Percentiles rank a stretch among this genome's conserved stretches.
phyloP scores from a whole-genome alignment of 2,888 invertebrate genomes.

The Drosophila diplacantha region DNA sequence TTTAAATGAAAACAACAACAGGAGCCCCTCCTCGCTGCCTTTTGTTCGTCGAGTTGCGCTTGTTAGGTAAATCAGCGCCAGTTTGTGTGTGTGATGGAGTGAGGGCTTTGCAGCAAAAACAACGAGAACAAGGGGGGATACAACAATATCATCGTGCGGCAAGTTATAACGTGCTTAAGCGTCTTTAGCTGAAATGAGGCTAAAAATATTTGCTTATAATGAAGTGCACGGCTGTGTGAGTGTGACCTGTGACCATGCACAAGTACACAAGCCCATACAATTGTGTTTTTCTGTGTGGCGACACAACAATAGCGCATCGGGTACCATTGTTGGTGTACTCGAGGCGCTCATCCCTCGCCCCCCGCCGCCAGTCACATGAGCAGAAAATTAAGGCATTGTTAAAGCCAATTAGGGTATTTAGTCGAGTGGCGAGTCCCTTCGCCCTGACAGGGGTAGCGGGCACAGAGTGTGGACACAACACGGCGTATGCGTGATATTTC shows the following conservation, averaged over 20 bases:
- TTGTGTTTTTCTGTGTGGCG: conserved; percentile 20
- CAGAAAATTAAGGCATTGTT: conserved; percentile 65
- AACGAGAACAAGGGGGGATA: conserved; percentile 16
- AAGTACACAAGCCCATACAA: conserved; percentile 16
- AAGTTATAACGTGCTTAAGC: conserved; percentile 70
- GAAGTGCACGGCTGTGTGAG: conserved; percentile 52
- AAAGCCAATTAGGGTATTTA: conserved; percentile 63
- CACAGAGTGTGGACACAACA: conserved; percentile 22
- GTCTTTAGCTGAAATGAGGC: conserved; percentile 69
- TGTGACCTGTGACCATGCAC: conserved; percentile 45
- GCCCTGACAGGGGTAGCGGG: not conserved
- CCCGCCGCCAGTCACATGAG: conserved; percentile 28
- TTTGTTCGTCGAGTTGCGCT: conserved; percentile 60
- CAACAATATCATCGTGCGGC: conserved; percentile 36
- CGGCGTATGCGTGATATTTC: conserved; percentile 50
- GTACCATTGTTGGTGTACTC: conserved; percentile 42
- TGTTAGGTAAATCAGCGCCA: conserved; percentile 72
- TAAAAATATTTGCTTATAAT: conserved; percentile 66
- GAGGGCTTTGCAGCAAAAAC: conserved; percentile 25
- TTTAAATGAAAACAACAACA: conserved; percentile 71
- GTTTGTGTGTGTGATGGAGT: conserved; percentile 42
- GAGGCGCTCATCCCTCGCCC: conserved; percentile 23
- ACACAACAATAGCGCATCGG: conserved; percentile 57
- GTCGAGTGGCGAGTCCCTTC: conserved; percentile 36
- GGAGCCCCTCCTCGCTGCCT: conserved; percentile 36